Percentiles rank a stretch among this genome's conserved stretches.
phyloP scores from a whole-genome alignment of 2,888 invertebrate species.

The Pseudococcus longispinus region DNA sequence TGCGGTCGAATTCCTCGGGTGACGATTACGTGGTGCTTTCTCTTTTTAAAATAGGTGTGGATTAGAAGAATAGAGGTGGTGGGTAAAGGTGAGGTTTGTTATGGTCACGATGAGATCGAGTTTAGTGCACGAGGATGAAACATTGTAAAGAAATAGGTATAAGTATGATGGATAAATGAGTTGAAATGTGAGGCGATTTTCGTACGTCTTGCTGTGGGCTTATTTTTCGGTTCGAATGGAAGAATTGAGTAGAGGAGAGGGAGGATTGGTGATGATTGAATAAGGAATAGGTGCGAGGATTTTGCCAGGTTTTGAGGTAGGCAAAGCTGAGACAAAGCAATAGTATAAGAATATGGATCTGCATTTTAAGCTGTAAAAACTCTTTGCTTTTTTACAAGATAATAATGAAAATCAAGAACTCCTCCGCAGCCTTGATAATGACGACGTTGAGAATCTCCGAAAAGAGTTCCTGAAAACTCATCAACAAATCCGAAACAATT shows the following conservation, averaged over 20 bases:
- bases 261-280: background rate
- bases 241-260: background rate
- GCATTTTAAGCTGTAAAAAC: too few species aligned
- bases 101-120: conserved; percentile 2
- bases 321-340: too few species aligned
- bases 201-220: too few species aligned
- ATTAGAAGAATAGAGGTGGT: background rate
- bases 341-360: too few species aligned
- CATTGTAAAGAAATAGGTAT: background rate
- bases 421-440: too few species aligned
- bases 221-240: too few species aligned
- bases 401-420: too few species aligned
- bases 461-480: too few species aligned
- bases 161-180: background rate
- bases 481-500: too few species aligned
- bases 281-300: background rate
- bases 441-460: too few species aligned
- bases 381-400: too few species aligned
- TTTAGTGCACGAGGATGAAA: background rate
- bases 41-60: conserved; percentile 8
- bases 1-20: conserved; percentile 12
- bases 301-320: too few species aligned
- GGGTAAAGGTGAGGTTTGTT: background rate
- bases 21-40: conserved; percentile 28
- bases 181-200: background rate